phyloP scores from a whole-genome alignment of 2,888 invertebrate genomes.

The Epinotia ramella region DNA sequence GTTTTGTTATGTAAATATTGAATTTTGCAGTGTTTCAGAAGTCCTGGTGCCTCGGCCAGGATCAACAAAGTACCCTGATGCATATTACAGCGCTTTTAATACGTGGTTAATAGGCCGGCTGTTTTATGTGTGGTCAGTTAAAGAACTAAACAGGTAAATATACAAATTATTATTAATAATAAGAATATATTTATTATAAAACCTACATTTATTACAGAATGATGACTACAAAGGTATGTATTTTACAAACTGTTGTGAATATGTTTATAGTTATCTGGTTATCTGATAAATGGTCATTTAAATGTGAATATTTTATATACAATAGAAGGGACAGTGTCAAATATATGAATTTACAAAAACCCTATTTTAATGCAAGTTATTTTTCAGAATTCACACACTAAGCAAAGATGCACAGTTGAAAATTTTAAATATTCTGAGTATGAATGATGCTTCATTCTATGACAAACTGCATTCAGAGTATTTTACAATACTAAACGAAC shows the following conservation, averaged over 20 bases:
- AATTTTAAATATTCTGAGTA: slow-evolving; percentile 81
- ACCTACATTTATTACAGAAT: neutral
- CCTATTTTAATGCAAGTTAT: neutral
- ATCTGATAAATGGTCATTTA: neutral
- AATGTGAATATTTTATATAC: neutral
- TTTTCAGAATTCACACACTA: slow-evolving; percentile 79
- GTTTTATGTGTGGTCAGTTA: slow-evolving; percentile 86
- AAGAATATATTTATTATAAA: slow-evolving; percentile 23
- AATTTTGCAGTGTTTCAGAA: slow-evolving; percentile 76
- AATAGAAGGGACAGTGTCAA: neutral
- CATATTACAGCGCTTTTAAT: slow-evolving; percentile 84
- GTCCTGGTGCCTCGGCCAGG: slow-evolving; percentile 82
- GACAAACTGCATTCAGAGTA: slow-evolving; percentile 80
- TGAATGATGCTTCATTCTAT: slow-evolving; percentile 81
- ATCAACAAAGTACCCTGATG: slow-evolving; percentile 71
- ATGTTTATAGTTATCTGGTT: neutral
- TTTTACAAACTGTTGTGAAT: slow-evolving; percentile 23
- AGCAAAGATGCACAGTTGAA: slow-evolving; percentile 85
- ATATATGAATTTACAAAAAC: neutral
- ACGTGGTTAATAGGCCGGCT: slow-evolving; percentile 89
- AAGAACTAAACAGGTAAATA: slow-evolving; percentile 78
- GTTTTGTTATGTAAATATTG: neutral
- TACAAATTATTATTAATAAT: slow-evolving; percentile 35
- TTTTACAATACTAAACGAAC: slow-evolving; percentile 67
- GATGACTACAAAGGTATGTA: slow-evolving; percentile 47